Conservation (phyloP, 2,888 invertebrate genomes). For the Chalcis sispes region DNA sequence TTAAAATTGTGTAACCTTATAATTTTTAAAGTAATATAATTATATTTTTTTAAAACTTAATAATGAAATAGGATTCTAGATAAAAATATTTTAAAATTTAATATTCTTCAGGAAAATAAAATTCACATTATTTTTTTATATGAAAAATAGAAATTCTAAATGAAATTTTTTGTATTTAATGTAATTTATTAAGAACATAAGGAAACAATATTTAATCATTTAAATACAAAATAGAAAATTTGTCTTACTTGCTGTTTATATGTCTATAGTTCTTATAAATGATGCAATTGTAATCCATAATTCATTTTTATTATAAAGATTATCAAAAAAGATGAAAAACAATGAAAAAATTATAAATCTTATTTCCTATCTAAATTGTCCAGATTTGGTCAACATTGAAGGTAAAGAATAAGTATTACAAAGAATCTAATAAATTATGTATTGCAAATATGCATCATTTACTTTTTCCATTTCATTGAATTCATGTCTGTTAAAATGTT, state of each 20-base stretch:
- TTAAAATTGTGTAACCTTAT: no score
- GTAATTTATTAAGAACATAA: constrained; percentile 28
- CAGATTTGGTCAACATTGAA: constrained; percentile 12
- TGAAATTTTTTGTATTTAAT: constrained; percentile 4
- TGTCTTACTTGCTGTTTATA: background rate
- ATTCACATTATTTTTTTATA: no score
- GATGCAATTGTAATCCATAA: constrained; percentile 22
- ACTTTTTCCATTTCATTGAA: constrained; percentile 22
- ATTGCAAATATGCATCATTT: constrained; percentile 13
- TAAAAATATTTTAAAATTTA: no score
- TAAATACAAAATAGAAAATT: constrained; percentile 36
- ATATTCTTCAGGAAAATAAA: no score
- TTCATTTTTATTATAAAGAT: constrained; percentile 25
- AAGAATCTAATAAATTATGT: constrained; percentile 32
- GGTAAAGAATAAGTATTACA: constrained; percentile 17
- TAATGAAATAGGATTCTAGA: no score
- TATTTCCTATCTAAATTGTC: background rate
- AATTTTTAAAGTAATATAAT: no score
- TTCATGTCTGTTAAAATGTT: constrained; percentile 4
- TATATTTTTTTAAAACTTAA: no score
- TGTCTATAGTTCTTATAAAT: background rate
- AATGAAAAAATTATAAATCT: background rate
- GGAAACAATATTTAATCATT: constrained; percentile 18
- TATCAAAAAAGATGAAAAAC: constrained; percentile 12
- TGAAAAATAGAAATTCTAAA: no score